phyloP scores from a whole-genome alignment of 2,888 invertebrate species.

The Macrophya alboannulata region DNA sequence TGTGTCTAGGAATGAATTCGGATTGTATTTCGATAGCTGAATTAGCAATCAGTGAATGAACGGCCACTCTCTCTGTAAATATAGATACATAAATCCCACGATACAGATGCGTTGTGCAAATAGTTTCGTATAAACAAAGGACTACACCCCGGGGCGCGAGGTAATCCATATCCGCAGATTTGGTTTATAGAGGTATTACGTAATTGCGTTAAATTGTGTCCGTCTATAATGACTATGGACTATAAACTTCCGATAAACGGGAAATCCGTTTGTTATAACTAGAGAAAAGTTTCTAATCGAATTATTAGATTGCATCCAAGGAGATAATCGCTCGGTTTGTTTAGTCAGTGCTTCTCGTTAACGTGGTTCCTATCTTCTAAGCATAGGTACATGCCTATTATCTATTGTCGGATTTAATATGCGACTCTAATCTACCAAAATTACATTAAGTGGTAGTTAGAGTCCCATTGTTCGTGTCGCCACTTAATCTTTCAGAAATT shows the following conservation, averaged over 20 bases:
- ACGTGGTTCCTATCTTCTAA: neutral
- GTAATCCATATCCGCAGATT: constrained; percentile 14
- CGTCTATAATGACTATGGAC: neutral
- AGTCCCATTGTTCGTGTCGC: constrained; percentile 41
- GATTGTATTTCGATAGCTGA: neutral
- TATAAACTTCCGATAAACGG: neutral
- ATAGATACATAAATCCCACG: neutral
- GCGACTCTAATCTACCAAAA: constrained; percentile 35
- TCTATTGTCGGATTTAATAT: constrained; percentile 47
- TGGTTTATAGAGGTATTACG: neutral
- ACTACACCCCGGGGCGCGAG: neutral
- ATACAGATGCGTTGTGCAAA: neutral
- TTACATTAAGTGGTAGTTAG: constrained; percentile 46
- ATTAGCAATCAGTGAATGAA: neutral
- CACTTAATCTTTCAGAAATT: constrained; percentile 50
- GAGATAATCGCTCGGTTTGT: neutral
- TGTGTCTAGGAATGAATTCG: neutral
- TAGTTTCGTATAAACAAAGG: neutral
- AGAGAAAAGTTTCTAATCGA: neutral
- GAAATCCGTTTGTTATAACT: neutral
- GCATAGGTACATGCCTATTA: neutral
- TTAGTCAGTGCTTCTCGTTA: neutral
- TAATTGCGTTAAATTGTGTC: neutral
- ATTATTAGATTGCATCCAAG: neutral
- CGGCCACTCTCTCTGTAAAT: neutral